A percentile compares a stretch with the other conserved stretches of the same genome.
Evolutionary conservation across 1,140 invertebrate species (phyloP).

Genomic region (Cephus cinctus): DNA sequence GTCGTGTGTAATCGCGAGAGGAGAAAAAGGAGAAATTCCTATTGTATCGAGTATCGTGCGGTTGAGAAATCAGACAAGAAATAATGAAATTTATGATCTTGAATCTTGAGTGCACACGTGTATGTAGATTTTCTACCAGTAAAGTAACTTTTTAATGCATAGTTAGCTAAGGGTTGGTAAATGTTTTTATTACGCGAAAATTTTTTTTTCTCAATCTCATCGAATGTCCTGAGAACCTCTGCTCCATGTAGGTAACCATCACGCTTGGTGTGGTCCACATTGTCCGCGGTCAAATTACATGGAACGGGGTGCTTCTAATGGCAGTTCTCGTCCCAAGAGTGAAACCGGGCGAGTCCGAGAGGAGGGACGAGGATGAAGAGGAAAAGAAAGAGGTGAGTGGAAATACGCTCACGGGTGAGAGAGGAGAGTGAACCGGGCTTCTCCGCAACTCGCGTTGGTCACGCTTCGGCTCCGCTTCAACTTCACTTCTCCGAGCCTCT

Average conservation of each 20-base stretch:
- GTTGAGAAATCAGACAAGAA: no score
- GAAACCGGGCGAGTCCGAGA: constrained; percentile 21
- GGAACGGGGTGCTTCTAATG: constrained; percentile 50
- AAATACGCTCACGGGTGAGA: no score
- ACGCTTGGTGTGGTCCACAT: constrained; percentile 49
- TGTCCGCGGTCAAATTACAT: constrained; percentile 49
- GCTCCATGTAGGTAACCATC: constrained; percentile 31
- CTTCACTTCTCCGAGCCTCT: constrained; percentile 28
- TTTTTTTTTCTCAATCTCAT: no score
- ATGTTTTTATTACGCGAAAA: no score
- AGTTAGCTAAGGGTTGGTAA: no score
- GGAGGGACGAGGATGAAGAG: background rate
- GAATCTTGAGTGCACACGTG: no score
- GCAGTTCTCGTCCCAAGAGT: constrained; percentile 39
- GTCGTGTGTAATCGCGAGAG: no score
- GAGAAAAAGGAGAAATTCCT: no score
- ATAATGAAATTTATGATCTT: no score
- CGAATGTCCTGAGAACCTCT: constrained; percentile 42
- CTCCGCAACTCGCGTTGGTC: constrained; percentile 29
- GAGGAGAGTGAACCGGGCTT: constrained; percentile 15
- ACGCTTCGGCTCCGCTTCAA: constrained; percentile 28
- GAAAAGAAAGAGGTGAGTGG: constrained; percentile 9
- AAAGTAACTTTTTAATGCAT: no score
- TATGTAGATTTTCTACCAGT: no score
- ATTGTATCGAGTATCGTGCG: no score